Base-by-base conservation (phyloP, 2,797 vertebrate genomes). In the Phataginus tricuspis region DNA sequence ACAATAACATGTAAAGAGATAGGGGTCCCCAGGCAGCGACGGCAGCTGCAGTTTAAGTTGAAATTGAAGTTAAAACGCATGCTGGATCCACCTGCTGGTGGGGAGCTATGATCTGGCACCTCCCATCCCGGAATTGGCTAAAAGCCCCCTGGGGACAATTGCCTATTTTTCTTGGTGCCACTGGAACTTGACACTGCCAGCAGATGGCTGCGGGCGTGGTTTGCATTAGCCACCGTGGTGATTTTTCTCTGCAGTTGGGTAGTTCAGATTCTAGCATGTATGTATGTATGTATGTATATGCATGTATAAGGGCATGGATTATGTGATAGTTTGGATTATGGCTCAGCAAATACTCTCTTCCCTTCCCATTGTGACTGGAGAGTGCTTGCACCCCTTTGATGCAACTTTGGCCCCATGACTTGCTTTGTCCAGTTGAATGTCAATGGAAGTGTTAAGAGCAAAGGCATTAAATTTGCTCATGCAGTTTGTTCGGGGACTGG, bases 1-100 rank as follows among this genome's bases (percentile, higher is more conserved):
- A 55, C 72, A 95, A 89, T 93, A 93, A 96, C 79, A 87, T 51
- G 82, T 69, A 91, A 86, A 96, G 84, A 90, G 94, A 97, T 49
- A 91, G 87, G 86, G 63, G 91, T 90, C 94, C 72, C 63, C 82
- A 69, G 91, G 87, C 78, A 93, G 55, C 1, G 14, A 49, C 68
- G 82, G 84, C 69, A 97, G 90, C 69, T 92, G 86, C 72, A 1
- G 25, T 77, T 90, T 94, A 69, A 80, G 92, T 91, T 87, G 96
- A 94, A 92, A 97, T 53, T 34, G 53, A 90, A 97, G 74, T 93
- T 45, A 45, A 45, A 90, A 18, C 15, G 64, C 86, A 80, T 11
- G 8, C 1, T 6, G 29, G 64, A 84, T 93, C 64, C 71, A 92
- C 59, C 31, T 83, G 34, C 85, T 37, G 53, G 2, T 11, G 19